Evolutionary conservation across 2,113 vertebrate species (phyloP).

Genomic region (Oreochromis spilurus): DNA sequence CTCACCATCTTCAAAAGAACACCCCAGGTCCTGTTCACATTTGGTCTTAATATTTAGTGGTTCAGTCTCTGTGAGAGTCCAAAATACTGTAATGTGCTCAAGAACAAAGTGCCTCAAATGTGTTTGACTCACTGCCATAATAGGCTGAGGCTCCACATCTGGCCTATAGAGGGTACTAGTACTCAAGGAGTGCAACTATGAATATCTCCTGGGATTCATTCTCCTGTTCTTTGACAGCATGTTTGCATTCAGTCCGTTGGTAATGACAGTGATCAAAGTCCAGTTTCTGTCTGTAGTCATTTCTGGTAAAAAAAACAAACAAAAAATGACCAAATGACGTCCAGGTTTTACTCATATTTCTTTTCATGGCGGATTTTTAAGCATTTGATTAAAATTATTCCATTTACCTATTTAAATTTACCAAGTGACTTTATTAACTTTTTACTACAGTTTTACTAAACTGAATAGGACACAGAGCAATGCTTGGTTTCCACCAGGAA

Average conservation of each 20-base stretch:
- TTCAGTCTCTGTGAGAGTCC: not conserved
- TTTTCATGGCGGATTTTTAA: not conserved
- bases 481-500: not conserved
- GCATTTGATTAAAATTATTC: not conserved
- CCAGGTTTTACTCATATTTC: not conserved
- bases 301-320: not conserved
- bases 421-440: not conserved
- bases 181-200: not conserved
- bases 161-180: constrained; percentile 38
- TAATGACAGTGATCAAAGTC: not conserved
- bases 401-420: not conserved
- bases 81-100: not conserved
- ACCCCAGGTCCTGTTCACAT: not conserved
- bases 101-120: not conserved
- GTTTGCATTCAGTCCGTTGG: not conserved
- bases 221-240: not conserved
- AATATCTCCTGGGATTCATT: not conserved
- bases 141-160: not conserved
- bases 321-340: not conserved
- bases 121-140: not conserved
- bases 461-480: not conserved
- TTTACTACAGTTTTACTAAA: not conserved
- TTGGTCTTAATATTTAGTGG: not conserved
- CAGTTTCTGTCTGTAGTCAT: not conserved
- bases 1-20: not conserved